phyloP scores from a whole-genome alignment of 2,113 vertebrate species.

The Mirounga angustirostris region DNA sequence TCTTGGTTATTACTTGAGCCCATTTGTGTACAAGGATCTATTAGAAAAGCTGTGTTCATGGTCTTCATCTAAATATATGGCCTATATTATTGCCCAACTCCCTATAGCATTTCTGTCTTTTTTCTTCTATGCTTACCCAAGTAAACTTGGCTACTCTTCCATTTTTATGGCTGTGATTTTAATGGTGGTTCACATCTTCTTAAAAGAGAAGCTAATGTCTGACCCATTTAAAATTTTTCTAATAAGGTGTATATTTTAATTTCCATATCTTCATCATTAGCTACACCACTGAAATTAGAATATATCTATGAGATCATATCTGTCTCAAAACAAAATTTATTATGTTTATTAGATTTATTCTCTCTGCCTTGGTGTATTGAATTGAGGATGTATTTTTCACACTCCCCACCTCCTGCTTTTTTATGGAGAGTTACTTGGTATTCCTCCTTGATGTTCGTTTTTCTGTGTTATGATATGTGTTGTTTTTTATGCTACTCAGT shows the following conservation, averaged over 20 bases:
- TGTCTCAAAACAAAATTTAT: neutral
- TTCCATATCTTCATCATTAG: conserved; percentile 25
- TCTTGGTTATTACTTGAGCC: neutral
- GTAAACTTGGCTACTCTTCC: neutral
- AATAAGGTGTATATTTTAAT: neutral
- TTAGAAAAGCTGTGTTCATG: neutral
- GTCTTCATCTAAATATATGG: neutral
- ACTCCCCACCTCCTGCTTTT: neutral
- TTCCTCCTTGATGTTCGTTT: neutral
- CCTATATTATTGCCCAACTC: neutral
- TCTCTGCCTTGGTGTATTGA: neutral
- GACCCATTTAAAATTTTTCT: neutral
- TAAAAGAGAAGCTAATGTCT: neutral
- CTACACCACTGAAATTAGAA: conserved; percentile 35
- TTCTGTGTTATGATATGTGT: neutral
- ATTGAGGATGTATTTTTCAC: neutral
- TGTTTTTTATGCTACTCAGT: neutral
- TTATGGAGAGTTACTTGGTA: neutral
- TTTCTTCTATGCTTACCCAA: neutral
- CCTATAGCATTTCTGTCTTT: neutral
- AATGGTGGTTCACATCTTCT: neutral
- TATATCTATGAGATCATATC: neutral
- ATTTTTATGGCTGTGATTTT: neutral
- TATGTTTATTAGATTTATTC: conserved; percentile 2
- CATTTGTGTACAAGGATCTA: neutral